Base-by-base conservation (phyloP, 2,113 vertebrate genomes). In the Taxidea taxus region DNA sequence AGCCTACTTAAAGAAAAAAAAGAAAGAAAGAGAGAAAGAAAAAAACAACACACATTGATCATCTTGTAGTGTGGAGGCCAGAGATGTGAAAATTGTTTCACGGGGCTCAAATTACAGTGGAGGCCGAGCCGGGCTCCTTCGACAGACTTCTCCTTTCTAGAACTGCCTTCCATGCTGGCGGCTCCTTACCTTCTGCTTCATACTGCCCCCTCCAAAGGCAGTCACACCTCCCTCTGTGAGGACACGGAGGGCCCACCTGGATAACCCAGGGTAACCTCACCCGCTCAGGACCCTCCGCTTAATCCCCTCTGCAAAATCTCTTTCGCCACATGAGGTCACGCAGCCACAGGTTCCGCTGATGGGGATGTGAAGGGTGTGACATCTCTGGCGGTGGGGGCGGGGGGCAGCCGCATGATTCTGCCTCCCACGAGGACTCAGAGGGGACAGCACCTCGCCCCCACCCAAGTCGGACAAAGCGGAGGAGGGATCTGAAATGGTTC, bases 141-240 rank as follows among this genome's bases (percentile, higher is more conserved):
- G 1, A 0, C 25, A 75, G 47, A 58, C 25, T 31, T 68, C 78
- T 39, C 27, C 42, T 10, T 74, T 82, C 34, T 14, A 34, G 31
- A 34, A 27, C 34, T 23, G 25, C 2, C 23, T 8, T 66, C 27
- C 4, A 9, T 6, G 23, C 37, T 7, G 13, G 7, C 4, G 16
- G 75, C 23, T 14, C 56, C 66, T 64, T 42, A 2, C 7, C 44
- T 62, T 16, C 49, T 16, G 75, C 18, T 3, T 14, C 87, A 64
- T 83, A 14, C 2, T 7, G 47, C 25, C 2, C 0, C 7, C 29
- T 81, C 13, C 27, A 8, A 7, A 23, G 42, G 47, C 0, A 4
- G 20, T 75, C 31, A 10, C 16, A 34, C 4, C 54, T 64, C 34
- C 62, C 37, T 14, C 39, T 6, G 23, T 16, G 64, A 54, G 87